Conservation (phyloP, 2,113 vertebrate genomes). For the Burhinus oedicnemus region DNA sequence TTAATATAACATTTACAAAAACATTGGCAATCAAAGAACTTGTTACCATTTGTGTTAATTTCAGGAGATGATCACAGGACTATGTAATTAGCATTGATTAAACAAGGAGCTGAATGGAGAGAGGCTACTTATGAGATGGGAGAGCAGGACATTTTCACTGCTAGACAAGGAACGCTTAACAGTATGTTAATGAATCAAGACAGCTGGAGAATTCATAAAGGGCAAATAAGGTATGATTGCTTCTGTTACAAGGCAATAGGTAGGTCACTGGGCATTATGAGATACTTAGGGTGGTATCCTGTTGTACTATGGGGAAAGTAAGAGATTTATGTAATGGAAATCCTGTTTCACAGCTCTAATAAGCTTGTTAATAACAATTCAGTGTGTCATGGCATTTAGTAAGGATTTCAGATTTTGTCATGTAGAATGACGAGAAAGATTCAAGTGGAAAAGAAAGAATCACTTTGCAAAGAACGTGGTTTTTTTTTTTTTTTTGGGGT, state of each 20-base stretch:
- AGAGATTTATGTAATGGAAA: constrained; percentile 35
- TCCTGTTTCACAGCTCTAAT: constrained; percentile 58
- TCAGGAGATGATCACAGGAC: constrained; percentile 60
- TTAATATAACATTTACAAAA: constrained; percentile 58
- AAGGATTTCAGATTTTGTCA: constrained; percentile 46
- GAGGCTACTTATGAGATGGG: constrained; percentile 53
- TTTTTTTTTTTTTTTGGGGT: background rate
- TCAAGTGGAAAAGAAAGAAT: background rate
- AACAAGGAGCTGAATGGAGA: constrained; percentile 61
- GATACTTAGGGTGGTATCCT: constrained; percentile 7
- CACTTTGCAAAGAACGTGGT: background rate
- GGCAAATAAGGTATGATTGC: constrained; percentile 48
- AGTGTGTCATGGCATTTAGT: constrained; percentile 19
- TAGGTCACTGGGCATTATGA: constrained; percentile 63
- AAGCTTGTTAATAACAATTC: constrained; percentile 57
- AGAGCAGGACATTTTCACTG: constrained; percentile 39
- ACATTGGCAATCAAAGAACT: constrained; percentile 56
- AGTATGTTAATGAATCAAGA: constrained; percentile 55
- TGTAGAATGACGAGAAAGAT: background rate
- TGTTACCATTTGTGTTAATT: constrained; percentile 59
- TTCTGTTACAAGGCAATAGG: constrained; percentile 55
- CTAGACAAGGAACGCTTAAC: constrained; percentile 30
- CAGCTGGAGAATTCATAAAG: constrained; percentile 56
- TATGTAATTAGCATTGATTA: constrained; percentile 75
- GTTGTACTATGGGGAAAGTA: constrained; percentile 10